phyloP scores from a whole-genome alignment of 2,113 vertebrate genomes.

The Pionites leucogaster region DNA sequence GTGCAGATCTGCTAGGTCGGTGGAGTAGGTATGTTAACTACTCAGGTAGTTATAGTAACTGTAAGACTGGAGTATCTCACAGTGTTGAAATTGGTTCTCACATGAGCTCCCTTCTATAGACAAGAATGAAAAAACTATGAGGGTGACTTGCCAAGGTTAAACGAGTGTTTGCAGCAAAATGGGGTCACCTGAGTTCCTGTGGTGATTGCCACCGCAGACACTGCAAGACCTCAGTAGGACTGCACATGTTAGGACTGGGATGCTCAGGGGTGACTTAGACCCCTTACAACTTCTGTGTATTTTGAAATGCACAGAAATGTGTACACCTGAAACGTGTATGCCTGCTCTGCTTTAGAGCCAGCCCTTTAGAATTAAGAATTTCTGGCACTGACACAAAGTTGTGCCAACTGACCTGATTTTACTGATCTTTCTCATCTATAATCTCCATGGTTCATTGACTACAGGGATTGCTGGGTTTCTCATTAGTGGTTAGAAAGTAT shows the following conservation, averaged over 20 bases:
- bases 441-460: background rate
- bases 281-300: background rate
- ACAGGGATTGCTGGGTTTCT: background rate
- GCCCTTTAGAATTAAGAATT: background rate
- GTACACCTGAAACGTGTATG: background rate
- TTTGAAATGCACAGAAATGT: background rate
- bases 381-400: background rate
- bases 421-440: background rate
- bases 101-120: background rate
- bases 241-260: too few relatives aligned
- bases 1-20: background rate
- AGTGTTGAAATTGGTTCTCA: background rate
- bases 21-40: background rate
- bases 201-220: background rate
- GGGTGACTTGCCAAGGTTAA: background rate
- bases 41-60: background rate
- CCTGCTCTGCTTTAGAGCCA: background rate
- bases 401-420: constrained; percentile 16
- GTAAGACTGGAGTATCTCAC: background rate
- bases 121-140: background rate
- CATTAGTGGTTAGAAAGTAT: background rate
- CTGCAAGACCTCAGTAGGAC: background rate
- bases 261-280: background rate
- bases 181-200: background rate
- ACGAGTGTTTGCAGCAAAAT: background rate